Conservation (phyloP, 2,797 vertebrate species). For the Lates japonicus region DNA sequence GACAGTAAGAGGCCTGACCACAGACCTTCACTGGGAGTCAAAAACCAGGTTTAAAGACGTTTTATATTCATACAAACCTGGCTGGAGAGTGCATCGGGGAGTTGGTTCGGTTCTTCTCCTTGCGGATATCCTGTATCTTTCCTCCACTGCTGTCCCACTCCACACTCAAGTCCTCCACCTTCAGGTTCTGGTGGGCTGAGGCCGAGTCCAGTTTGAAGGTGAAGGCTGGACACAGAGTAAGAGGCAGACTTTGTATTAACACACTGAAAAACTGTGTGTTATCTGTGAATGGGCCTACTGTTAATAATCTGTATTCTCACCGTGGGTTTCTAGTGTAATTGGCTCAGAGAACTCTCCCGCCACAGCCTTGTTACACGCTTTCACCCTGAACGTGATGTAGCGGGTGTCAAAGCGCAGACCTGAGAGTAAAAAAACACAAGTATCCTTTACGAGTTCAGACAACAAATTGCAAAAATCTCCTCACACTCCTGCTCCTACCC, state of each 20-base stretch:
- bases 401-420: constrained; percentile 95
- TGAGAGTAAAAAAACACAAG: constrained; percentile 58
- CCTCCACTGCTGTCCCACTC: constrained; percentile 97
- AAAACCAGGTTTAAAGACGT: not conserved
- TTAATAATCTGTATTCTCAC: constrained; percentile 75
- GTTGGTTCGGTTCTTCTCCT: constrained; percentile 92
- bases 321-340: constrained; percentile 93
- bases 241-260: not conserved
- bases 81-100: constrained; percentile 96
- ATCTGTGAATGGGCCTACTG: not conserved
- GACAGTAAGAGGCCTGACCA: not conserved
- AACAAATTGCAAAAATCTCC: not conserved
- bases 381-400: constrained; percentile 95
- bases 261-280: not conserved
- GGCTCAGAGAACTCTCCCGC: constrained; percentile 95
- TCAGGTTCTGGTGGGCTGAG: constrained; percentile 95
- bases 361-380: constrained; percentile 96
- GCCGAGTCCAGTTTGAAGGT: constrained; percentile 92
- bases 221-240: constrained; percentile 86
- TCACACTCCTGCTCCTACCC: constrained; percentile 74
- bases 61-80: constrained; percentile 84
- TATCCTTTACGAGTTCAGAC: not conserved
- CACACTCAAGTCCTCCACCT: constrained; percentile 93
- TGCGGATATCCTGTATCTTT: constrained; percentile 95
- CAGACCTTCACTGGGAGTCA: not conserved